Evolutionary conservation across 2,797 vertebrate species (phyloP), one percentile per base, ranked within the genome.

Genomic region (Ctenochaetus hawaiiensis): DNA sequence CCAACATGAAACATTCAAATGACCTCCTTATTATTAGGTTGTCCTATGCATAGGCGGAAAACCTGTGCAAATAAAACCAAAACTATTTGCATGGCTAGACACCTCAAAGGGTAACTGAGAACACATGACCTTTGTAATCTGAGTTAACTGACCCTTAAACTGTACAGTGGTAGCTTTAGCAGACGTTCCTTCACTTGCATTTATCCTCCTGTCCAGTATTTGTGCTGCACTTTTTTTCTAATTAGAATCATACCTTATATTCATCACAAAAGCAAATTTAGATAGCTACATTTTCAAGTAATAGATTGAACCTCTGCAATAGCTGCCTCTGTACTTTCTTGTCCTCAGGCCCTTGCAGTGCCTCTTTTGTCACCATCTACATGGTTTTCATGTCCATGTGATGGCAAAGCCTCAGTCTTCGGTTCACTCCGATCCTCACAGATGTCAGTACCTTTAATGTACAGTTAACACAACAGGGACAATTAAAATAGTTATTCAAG

Each of bases 271-370:
- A 57, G 10, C 47, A 80, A 72, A 49, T 77, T 68, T 47, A 69
- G 18, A 52, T 75, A 77, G 48, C 41, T 4, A 20, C 11, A 47
- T 53, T 69, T 70, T 52, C 44, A 37, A 52, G 78, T 52, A 52
- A 67, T 17, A 26, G 45, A 47, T 11, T 45, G 69, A 76, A 48
- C 41, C 76, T 84, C 60, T 72, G 71, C 78, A 67, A 63, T 13
- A 65, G 80, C 66, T 78, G 54, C 80, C 72, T 81, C 82, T 75
- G 59, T 70, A 60, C 54, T 66, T 18, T 58, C 63, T 76, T 67
- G 69, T 83, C 82, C 94, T 96, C 94, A 92, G 94, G 93, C 91
- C 74, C 87, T 83, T 86, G 84, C 89, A 92, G 91, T 92, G 86
- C 81, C 88, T 91, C 87, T 64, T 45, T 62, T 8, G n/a, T 74